Conservation (phyloP, 1,140 invertebrate genomes). For the Drosophila melanogaster region Release_6_plus_ISO1_MT NT_037436.4:19105001-19105500, state of each 20-base stretch:
- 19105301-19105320: neutral
- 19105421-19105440: constrained; percentile 29
- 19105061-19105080: too few species aligned
- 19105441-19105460: constrained; percentile 57
- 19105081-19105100: too few species aligned
- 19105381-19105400: constrained; percentile 67
- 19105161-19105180: constrained; percentile 20
- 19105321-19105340: constrained; percentile 28
- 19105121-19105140: constrained; percentile 10
- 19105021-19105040: too few species aligned
- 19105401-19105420: constrained; percentile 50
- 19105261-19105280: constrained; percentile 29
- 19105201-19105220: constrained; percentile 12
- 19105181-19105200: constrained; percentile 42
- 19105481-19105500: constrained; percentile 44
- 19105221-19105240: constrained; percentile 13
- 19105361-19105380: constrained; percentile 75
- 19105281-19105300: neutral
- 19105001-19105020: neutral
- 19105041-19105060: neutral
- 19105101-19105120: too few species aligned
- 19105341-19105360: constrained; percentile 74
- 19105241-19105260: constrained; percentile 32
- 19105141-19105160: constrained; percentile 43
- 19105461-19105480: constrained; percentile 39